phyloP scores from a whole-genome alignment of 2,888 invertebrate species.

The Eupithecia tripunctaria region DNA sequence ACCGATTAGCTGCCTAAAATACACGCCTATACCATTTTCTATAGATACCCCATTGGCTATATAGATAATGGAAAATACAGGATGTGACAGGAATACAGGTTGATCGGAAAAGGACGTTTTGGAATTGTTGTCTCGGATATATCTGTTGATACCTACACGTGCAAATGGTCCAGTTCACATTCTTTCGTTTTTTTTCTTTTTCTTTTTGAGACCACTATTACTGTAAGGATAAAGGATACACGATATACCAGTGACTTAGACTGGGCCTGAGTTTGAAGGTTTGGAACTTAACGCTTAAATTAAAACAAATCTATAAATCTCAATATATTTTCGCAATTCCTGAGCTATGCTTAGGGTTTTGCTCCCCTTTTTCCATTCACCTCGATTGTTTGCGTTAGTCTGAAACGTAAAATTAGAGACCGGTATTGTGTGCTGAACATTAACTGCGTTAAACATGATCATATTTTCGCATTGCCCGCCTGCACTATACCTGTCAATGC shows the following conservation, averaged over 20 bases:
- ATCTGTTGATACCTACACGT: not conserved
- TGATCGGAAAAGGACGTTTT: not conserved
- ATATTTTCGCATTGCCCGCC: conserved; percentile 27
- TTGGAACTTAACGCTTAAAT: not conserved
- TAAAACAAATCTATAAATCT: not conserved
- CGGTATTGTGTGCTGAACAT: not conserved
- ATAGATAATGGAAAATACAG: conserved; percentile 17
- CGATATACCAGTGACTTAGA: no score
- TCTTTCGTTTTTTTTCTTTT: not conserved
- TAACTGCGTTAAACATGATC: conserved; percentile 1
- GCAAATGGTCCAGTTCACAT: not conserved
- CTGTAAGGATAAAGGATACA: not conserved
- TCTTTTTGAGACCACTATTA: not conserved
- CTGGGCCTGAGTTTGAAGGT: not conserved
- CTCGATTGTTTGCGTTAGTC: not conserved
- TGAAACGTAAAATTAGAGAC: not conserved
- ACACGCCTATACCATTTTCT: conserved; percentile 49
- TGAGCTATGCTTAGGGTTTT: not conserved
- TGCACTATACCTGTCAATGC: conserved; percentile 64
- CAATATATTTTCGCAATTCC: not conserved
- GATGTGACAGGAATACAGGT: conserved; percentile 18
- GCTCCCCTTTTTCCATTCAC: not conserved
- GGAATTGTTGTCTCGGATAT: not conserved
- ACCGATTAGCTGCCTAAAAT: conserved; percentile 70
- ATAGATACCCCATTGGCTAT: not conserved